A percentile compares a stretch with the other conserved stretches of the same genome.
phyloP scores from a whole-genome alignment of 2,888 invertebrate species.

The Eutolmus rufibarbis region DNA sequence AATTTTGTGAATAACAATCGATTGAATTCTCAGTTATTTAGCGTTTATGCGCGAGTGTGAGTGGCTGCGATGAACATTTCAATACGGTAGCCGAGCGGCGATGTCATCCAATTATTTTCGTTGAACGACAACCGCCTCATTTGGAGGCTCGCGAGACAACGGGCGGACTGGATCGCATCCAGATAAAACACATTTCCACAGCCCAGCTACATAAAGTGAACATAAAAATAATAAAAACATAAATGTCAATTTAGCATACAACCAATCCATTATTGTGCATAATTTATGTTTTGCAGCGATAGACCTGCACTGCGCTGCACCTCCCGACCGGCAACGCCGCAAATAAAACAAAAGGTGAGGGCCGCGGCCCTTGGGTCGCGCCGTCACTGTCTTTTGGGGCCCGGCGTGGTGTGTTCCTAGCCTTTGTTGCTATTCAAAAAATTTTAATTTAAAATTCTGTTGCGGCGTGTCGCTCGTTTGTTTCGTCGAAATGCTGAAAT shows the following conservation, averaged over 20 bases:
- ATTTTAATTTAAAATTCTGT: slow-evolving; percentile 63
- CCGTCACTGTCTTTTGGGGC: slow-evolving; percentile 30
- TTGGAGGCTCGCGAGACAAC: slow-evolving; percentile 21
- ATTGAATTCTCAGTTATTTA: slow-evolving; percentile 41
- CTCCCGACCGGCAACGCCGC: background rate
- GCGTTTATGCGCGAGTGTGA: background rate
- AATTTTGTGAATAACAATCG: slow-evolving; percentile 46
- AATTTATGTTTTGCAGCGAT: slow-evolving; percentile 50
- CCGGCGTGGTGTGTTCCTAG: background rate
- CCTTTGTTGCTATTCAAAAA: slow-evolving; percentile 55
- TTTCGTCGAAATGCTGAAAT: slow-evolving; percentile 63
- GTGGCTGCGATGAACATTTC: slow-evolving; percentile 44
- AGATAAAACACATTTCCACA: slow-evolving; percentile 34
- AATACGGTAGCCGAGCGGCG: slow-evolving; percentile 38
- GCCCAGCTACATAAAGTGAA: background rate
- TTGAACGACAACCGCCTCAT: slow-evolving; percentile 37
- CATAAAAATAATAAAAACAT: slow-evolving; percentile 52
- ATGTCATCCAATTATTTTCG: slow-evolving; percentile 49
- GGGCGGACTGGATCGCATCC: background rate
- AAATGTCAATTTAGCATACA: slow-evolving; percentile 54
- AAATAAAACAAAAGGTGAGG: background rate
- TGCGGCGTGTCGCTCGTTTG: slow-evolving; percentile 63
- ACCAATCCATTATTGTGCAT: slow-evolving; percentile 52
- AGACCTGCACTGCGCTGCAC: slow-evolving; percentile 5
- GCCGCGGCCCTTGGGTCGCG: background rate